Conservation (phyloP, 2,888 invertebrate species). For the Mycalesis mineus region DNA sequence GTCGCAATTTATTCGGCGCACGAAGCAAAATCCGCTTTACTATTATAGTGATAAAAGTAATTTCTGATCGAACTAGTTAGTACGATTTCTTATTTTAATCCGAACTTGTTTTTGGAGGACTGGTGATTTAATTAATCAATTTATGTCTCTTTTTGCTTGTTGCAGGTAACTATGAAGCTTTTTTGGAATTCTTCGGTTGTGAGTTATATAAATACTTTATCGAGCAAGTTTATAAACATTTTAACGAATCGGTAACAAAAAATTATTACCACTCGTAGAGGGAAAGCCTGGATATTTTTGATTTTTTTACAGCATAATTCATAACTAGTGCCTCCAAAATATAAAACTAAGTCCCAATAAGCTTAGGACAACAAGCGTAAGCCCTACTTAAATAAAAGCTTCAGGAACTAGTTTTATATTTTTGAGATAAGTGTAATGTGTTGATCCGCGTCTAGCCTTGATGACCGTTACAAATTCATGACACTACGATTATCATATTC, state of each 20-base stretch:
- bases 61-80: neutral
- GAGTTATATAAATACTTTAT: neutral
- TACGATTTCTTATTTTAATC: constrained; percentile 8
- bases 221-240: neutral
- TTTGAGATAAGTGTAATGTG: no score
- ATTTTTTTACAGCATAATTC: no score
- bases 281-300: no score
- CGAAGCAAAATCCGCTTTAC: constrained; percentile 12
- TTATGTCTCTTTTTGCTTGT: constrained; percentile 17
- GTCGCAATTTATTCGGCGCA: neutral
- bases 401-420: no score
- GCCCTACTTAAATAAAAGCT: no score
- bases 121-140: constrained; percentile 17
- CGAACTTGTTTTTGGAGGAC: constrained; percentile 9
- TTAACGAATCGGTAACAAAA: no score
- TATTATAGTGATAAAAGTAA: neutral
- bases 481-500: constrained; percentile 21
- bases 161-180: constrained; percentile 23
- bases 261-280: no score
- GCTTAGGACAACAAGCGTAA: no score
- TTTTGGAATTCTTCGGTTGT: neutral
- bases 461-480: constrained; percentile 17
- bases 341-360: no score
- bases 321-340: no score
- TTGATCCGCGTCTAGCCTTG: constrained; percentile 19